Conservation (phyloP, 2,113 vertebrate genomes). For the Ictalurus furcatus region DNA sequence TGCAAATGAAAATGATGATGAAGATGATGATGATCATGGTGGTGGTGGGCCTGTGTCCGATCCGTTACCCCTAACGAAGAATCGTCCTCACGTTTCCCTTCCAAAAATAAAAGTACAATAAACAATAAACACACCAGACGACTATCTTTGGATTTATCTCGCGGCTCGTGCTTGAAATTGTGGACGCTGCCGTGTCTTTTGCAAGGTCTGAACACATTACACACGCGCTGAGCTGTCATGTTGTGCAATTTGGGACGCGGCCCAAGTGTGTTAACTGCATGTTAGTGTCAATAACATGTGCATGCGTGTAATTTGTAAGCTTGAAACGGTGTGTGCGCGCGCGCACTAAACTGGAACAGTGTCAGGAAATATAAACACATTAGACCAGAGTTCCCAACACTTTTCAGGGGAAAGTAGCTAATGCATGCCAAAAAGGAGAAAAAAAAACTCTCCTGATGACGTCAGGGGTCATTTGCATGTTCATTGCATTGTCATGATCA, state of each 20-base stretch:
- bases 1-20: not conserved
- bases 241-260: not conserved
- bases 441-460: not conserved
- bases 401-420: not conserved
- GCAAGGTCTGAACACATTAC: constrained; percentile 22
- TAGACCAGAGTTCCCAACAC: not conserved
- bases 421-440: not conserved
- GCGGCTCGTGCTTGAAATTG: constrained; percentile 45
- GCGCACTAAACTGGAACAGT: not conserved
- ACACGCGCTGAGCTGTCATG: not conserved
- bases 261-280: not conserved
- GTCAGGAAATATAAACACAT: not conserved
- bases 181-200: constrained; percentile 72
- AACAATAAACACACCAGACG: constrained; percentile 49
- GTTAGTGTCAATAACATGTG: not conserved
- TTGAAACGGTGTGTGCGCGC: not conserved
- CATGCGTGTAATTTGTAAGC: not conserved
- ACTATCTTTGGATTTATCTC: not conserved
- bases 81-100: constrained; percentile 64
- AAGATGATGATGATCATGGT: not conserved
- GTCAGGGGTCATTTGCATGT: not conserved
- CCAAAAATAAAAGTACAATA: constrained; percentile 53
- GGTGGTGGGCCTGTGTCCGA: constrained; percentile 69
- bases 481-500: not conserved
- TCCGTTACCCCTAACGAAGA: constrained; percentile 71